Evolutionary conservation across 2,797 vertebrate genomes (phyloP), one percentile per base, ranked within the genome.

Genomic region (Pitangus sulphuratus): DNA sequence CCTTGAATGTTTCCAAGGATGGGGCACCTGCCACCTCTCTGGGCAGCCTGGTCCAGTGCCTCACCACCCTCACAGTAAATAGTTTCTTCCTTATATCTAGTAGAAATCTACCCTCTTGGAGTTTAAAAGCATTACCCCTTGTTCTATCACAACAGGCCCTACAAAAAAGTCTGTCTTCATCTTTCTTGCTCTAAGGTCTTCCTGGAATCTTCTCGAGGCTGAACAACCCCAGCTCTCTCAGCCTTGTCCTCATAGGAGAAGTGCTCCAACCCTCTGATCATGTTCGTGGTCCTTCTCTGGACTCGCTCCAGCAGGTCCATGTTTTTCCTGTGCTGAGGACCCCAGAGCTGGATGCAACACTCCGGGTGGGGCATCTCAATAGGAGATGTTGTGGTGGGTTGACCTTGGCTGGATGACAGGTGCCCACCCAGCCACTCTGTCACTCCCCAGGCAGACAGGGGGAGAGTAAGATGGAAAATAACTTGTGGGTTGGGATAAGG

Each of bases 11-110:
- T 68, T 56, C 8, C 28, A 56, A n/a, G 22, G n/a, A 1, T 35
- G 65, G 39, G 37, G 25, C 39, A 58, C 17, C 12, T 25, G 6
- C 0, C 0, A 8, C 17, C 25, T n/a, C 54, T 54, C 37, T 64
- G 45, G 21, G 15, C 65, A 42, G 10, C 39, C 33, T 47, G 11
- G 58, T 42, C 33, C 21, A 24, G 39, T 65, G 53, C 51, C 65
- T 78, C 33, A 40, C 21, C 15, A 53, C 21, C 20, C 39, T 58
- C 25, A 7, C 8, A 31, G 58, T 40, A 53, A 84, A 37, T 30
- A 21, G 56, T 31, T 65, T 31, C n/a, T 51, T 51, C 39, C 40
- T 51, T 62, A 6, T 37, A 61, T 40, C 51, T 33, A 44, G 15
- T 64, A 30, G 39, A 77, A 31, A 57, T 45, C 28, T 35, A 6